Base-by-base conservation (phyloP, 2,888 invertebrate genomes). In the Orthonychiurus folsomi region DNA sequence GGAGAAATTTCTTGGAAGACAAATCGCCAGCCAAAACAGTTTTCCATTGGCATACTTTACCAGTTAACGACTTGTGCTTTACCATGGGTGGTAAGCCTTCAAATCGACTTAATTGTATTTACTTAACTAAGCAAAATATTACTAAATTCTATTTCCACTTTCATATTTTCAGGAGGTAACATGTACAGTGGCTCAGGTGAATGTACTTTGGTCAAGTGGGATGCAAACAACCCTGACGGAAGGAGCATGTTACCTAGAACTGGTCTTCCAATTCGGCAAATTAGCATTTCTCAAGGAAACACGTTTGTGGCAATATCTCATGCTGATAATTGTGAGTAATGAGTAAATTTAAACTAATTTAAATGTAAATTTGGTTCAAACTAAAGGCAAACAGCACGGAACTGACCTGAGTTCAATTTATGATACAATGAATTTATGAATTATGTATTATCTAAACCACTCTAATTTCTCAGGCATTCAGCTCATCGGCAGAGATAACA, bases 171-270 rank as follows among this genome's bases (percentile, higher is more conserved):
- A 76, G 88, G 88, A 23, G 82, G 82, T 12, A 81, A 83, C 68
- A 81, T 90, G 75, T 85, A 84, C 72, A 87, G 87, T 72, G 88
- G 88, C 9, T 90, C 87, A n/a, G 81, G 81, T 56, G 91, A 91
- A 76, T 81, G 84, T 73, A 88, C 88, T 0, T 76, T 91, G 59
- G 88, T 90, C 0, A 86, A 85, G 75, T 91, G 90, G 91, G 79
- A 80, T 59, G 66, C 84, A 24, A 77, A 80, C 48, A 79, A 81
- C 70, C 76, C 80, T 0, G 75, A 79, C 3, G 74, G 77, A 0
- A 82, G 80, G 70, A 77, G 80, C 26, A 87, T 83, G 76, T 74
- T 89, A 56, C 89, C 91, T 0, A 81, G 89, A 58, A 78, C 89
- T 71, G 82, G 86, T 1, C 82, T 85, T 18, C 81, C 84, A 1